These are phyloP conservation scores for Ctenochaetus hawaiiensis DNA, from an alignment of 2,797 vertebrate genomes.

Conservation along the genomic window DNA sequence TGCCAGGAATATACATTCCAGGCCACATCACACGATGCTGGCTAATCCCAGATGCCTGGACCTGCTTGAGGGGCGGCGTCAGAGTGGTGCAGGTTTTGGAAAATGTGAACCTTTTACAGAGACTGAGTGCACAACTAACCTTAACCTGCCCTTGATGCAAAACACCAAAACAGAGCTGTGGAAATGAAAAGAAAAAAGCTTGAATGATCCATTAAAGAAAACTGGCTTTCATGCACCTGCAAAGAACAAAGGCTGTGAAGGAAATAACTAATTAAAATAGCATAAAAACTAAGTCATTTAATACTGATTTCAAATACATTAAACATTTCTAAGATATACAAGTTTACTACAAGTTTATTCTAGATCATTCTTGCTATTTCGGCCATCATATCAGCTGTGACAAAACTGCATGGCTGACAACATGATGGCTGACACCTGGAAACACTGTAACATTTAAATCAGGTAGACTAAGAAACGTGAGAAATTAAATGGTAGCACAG, in stretches of 20 bases:
- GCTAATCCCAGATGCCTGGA: constrained; percentile 62
- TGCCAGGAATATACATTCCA: constrained; percentile 77
- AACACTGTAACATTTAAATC: no score
- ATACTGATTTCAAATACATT: not conserved
- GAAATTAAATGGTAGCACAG: no score
- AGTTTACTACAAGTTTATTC: not conserved
- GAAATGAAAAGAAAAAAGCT: constrained; percentile 11
- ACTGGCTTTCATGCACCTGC: constrained; percentile 13
- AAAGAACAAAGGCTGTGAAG: not conserved
- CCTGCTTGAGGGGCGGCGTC: constrained; percentile 22
- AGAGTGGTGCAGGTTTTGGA: constrained; percentile 44
- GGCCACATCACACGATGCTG: constrained; percentile 49
- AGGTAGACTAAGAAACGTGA: no score
- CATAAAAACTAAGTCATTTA: not conserved
- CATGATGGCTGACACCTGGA: no score
- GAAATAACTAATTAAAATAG: not conserved
- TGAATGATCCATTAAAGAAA: not conserved
- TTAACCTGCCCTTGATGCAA: constrained; percentile 19
- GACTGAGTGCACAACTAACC: constrained; percentile 27
- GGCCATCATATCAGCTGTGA: not conserved
- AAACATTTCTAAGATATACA: not conserved
- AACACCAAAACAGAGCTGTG: constrained; percentile 9
- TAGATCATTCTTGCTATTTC: not conserved
- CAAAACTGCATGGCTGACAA: no score
- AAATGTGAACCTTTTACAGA: constrained; percentile 48